Percentiles rank a stretch among this genome's conserved stretches.
Conservation (phyloP, 1,140 invertebrate genomes). For the Drosophila seguyi region DNA sequence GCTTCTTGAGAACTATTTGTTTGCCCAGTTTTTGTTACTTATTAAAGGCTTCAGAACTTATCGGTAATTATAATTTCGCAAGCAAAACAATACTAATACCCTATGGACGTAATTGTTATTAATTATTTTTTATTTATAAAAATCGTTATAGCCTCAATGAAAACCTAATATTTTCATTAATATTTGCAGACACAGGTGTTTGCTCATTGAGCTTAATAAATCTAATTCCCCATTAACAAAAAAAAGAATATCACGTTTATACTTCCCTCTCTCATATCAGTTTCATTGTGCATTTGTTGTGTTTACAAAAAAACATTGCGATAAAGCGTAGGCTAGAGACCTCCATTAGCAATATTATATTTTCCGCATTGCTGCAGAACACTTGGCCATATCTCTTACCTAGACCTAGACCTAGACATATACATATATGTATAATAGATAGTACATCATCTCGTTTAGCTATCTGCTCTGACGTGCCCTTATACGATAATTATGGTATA, state of each 20-base stretch:
- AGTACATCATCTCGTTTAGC: background rate
- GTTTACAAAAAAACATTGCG: slow-evolving; percentile 3
- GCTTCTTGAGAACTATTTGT: background rate
- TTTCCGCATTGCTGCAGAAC: slow-evolving; percentile 37
- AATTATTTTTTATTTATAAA: background rate
- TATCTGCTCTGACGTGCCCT: slow-evolving; percentile 23
- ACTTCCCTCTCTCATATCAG: slow-evolving; percentile 16
- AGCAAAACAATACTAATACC: background rate
- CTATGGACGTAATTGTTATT: no score
- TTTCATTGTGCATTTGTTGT: background rate
- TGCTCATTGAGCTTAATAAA: slow-evolving; percentile 3
- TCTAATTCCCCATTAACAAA: background rate
- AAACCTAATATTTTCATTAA: slow-evolving; percentile 8
- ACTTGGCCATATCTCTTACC: background rate
- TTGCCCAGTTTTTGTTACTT: no score
- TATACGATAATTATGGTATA: slow-evolving; percentile 20
- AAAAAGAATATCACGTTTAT: slow-evolving; percentile 9
- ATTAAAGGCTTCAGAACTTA: background rate
- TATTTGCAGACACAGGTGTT: background rate
- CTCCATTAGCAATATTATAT: slow-evolving; percentile 39
- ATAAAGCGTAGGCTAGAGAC: slow-evolving; percentile 20
- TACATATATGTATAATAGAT: background rate
- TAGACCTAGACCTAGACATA: background rate
- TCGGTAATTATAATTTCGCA: background rate
- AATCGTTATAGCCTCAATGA: background rate